These are phyloP conservation scores for Drymonia ruficornis DNA, from an alignment of 2,888 invertebrate species.

Conservation along the genomic window DNA sequence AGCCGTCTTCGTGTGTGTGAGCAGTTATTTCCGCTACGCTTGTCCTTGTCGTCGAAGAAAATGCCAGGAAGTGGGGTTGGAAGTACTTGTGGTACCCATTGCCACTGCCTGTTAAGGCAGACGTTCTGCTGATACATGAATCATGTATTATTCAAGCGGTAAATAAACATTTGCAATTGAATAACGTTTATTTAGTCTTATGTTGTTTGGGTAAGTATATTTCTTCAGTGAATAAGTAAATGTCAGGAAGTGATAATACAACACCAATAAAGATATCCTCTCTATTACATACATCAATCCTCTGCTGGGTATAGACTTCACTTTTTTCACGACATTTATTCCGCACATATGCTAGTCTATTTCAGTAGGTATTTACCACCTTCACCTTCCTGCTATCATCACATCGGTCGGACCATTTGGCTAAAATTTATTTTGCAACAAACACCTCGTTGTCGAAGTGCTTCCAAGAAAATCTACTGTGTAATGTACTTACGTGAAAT, in stretches of 20 bases:
- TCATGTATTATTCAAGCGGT: neutral
- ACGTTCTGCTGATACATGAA: neutral
- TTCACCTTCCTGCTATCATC: too few relatives aligned
- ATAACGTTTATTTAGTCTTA: neutral
- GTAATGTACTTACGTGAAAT: neutral
- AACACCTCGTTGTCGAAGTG: neutral
- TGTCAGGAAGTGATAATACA: too few relatives aligned
- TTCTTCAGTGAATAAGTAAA: too few relatives aligned
- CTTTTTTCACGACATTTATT: too few relatives aligned
- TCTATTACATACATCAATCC: too few relatives aligned
- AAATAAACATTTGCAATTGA: neutral
- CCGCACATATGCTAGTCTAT: too few relatives aligned
- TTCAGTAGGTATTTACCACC: too few relatives aligned
- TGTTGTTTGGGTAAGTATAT: too few relatives aligned
- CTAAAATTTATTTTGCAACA: neutral
- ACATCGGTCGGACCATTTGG: too few relatives aligned
- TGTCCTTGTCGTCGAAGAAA: conserved; percentile 28
- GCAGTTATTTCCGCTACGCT: conserved; percentile 32
- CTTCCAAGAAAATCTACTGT: neutral
- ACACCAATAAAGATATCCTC: too few relatives aligned
- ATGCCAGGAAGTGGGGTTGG: conserved; percentile 29
- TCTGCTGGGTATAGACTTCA: too few relatives aligned
- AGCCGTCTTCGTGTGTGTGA: conserved; percentile 18
- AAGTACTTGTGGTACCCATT: neutral
- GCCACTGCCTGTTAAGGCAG: neutral